A percentile compares a stretch with the other conserved stretches of the same genome.
Conservation (phyloP, 2,113 vertebrate species). For the human region DNA sequence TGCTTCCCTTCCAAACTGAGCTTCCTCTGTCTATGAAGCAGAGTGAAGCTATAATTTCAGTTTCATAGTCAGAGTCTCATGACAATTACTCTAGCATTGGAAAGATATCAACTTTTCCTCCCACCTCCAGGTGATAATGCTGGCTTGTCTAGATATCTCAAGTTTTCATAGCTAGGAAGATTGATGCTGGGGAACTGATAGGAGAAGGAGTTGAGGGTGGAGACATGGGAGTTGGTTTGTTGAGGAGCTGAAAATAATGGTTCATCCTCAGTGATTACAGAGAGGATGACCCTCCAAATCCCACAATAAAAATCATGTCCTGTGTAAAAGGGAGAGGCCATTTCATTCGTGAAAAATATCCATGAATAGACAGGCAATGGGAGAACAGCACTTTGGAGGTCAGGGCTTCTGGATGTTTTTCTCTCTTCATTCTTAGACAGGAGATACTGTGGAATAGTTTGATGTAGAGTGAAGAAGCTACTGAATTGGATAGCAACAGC, state of each 20-base stretch:
- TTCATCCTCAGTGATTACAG: background rate
- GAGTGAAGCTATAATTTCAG: conserved; percentile 71
- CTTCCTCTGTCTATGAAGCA: conserved; percentile 76
- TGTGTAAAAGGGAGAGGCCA: background rate
- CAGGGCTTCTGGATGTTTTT: conserved; percentile 8
- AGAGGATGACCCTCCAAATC: background rate
- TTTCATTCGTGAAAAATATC: conserved; percentile 5
- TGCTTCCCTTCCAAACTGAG: conserved; percentile 70
- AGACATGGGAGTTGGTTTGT: background rate
- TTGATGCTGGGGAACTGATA: background rate
- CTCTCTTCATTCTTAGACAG: background rate
- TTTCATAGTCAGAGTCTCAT: conserved; percentile 60
- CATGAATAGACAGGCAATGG: background rate
- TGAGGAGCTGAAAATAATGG: background rate
- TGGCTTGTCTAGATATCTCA: conserved; percentile 29
- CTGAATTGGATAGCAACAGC: background rate
- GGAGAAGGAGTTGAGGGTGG: background rate
- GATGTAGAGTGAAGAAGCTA: background rate
- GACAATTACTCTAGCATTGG: conserved; percentile 48
- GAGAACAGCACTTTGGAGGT: background rate
- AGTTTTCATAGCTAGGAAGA: conserved; percentile 42
- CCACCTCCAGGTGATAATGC: background rate
- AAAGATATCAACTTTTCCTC: background rate
- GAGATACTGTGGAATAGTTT: background rate
- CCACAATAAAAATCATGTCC: background rate